A percentile compares a stretch with the other conserved stretches of the same genome.
Conservation (phyloP, 2,113 vertebrate genomes). For the Lepidothrix coronata region DNA sequence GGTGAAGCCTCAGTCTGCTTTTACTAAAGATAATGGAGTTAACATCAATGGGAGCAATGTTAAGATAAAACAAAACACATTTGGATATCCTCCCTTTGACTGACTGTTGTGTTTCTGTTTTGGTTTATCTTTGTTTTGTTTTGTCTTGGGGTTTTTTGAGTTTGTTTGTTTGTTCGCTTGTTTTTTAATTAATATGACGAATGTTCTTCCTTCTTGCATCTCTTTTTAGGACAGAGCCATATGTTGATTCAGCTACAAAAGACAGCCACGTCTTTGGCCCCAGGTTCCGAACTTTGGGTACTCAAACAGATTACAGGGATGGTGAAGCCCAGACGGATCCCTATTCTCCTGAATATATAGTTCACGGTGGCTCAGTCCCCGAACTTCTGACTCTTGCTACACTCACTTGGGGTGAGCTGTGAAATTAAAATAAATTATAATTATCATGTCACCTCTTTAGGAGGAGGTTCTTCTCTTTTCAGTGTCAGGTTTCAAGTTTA, state of each 20-base stretch:
- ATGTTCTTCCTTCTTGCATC: not conserved
- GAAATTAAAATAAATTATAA: not conserved
- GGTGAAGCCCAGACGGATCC: conserved; percentile 92
- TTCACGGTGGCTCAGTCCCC: conserved; percentile 76
- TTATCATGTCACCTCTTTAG: not conserved
- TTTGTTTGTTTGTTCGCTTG: not conserved
- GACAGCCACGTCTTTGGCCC: not conserved
- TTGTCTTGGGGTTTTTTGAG: not conserved
- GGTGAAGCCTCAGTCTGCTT: not conserved
- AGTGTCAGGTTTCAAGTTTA: not conserved
- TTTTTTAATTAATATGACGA: not conserved
- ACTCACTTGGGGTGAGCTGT: conserved; percentile 86
- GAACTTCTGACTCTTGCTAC: conserved; percentile 87
- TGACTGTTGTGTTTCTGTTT: not conserved
- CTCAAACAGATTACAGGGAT: conserved; percentile 95
- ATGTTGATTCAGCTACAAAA: not conserved
- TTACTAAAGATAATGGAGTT: not conserved
- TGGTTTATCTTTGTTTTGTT: not conserved
- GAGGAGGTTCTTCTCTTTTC: not conserved
- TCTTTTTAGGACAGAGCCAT: conserved; percentile 45
- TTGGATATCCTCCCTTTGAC: not conserved
- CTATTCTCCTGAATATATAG: conserved; percentile 84
- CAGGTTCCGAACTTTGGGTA: conserved; percentile 74
- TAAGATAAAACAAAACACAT: not conserved
- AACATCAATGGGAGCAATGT: not conserved